Conservation (phyloP, 2,113 vertebrate species). For the Synodontis membranacea region DNA sequence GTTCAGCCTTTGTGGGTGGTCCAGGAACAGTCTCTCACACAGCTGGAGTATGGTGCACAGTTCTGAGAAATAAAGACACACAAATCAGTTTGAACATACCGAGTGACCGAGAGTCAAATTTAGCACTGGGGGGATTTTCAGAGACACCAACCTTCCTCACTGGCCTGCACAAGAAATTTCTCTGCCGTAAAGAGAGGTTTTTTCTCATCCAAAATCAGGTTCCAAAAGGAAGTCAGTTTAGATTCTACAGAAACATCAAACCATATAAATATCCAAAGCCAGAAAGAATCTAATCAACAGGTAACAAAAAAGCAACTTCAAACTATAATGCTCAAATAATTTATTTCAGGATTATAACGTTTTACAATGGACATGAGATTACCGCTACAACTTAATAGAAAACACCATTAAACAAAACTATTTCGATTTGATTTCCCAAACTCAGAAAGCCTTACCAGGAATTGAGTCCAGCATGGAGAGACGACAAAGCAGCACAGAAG, state of each 20-base stretch:
- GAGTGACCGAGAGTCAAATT: neutral
- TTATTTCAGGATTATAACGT: neutral
- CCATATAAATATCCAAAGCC: neutral
- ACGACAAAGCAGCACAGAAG: slow-evolving; percentile 86
- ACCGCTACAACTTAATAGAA: neutral
- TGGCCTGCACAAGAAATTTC: slow-evolving; percentile 88
- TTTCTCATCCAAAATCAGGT: slow-evolving; percentile 90
- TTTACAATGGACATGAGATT: neutral
- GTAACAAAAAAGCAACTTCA: neutral
- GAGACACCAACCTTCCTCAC: slow-evolving; percentile 84
- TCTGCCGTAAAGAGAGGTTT: slow-evolving; percentile 93
- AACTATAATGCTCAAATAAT: neutral
- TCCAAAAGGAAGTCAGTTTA: slow-evolving; percentile 88
- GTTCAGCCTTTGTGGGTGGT: slow-evolving; percentile 83
- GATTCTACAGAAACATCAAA: slow-evolving; percentile 75
- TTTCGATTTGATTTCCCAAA: neutral
- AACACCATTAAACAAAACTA: neutral
- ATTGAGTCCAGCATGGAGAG: slow-evolving; percentile 82
- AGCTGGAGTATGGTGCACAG: slow-evolving; percentile 83
- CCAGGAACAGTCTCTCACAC: slow-evolving; percentile 88
- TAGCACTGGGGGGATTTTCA: no score
- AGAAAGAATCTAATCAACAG: neutral
- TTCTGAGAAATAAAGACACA: slow-evolving; percentile 53
- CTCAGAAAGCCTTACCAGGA: slow-evolving; percentile 75
- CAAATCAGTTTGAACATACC: neutral